Evolutionary conservation across 2,113 vertebrate genomes (phyloP).

Genomic region (Channa argus): DNA sequence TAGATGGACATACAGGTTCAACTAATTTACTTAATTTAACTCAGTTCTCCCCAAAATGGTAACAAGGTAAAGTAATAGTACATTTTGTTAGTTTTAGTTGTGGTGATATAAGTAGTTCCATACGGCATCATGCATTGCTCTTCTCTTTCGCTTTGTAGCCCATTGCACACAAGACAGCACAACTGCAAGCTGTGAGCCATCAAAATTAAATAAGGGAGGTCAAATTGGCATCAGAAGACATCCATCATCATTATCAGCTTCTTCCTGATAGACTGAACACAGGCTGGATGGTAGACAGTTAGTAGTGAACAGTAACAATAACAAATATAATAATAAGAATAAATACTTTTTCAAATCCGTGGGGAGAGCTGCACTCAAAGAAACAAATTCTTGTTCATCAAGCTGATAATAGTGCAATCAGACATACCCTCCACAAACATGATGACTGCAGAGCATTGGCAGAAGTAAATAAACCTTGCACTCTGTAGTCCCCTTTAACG

Average conservation of each 20-base stretch:
- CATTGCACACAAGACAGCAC: neutral
- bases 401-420: neutral
- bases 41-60: too few relatives aligned
- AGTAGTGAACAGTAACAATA: neutral
- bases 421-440: neutral
- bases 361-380: neutral
- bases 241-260: neutral
- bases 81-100: too few relatives aligned
- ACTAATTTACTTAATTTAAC: too few relatives aligned
- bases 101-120: neutral
- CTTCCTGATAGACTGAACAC: neutral
- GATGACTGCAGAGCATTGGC: neutral
- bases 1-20: too few relatives aligned
- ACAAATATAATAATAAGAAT: neutral
- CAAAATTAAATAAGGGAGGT: conserved; percentile 14
- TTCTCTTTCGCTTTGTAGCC: neutral
- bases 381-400: neutral
- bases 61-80: too few relatives aligned
- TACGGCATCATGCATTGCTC: neutral
- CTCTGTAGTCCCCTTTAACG: neutral
- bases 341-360: neutral
- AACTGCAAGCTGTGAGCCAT: conserved; percentile 21
- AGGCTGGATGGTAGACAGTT: neutral
- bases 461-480: neutral
- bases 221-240: conserved; percentile 5